Base-by-base conservation (phyloP, 1,140 invertebrate genomes). In the Tetramorium simillimum region DNA sequence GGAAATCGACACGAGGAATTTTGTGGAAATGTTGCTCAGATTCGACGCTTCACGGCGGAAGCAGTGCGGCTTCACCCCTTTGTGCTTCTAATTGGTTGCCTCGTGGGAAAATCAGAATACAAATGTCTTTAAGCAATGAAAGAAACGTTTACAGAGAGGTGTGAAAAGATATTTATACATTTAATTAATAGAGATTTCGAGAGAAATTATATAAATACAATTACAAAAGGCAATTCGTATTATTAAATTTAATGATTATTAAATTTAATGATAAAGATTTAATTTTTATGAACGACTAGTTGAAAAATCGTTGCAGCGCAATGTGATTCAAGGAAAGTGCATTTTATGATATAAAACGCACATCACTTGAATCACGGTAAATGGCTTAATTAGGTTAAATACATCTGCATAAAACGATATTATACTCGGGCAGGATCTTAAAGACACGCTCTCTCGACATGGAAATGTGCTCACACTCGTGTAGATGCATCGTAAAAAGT, bases 401-500 rank as follows among this genome's bases (percentile, higher is more conserved):
- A 67, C 70, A 81, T 62, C 75, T 75, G 58, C 73, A 65, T 86
- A 86, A 89, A 81, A 88, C 37, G 58, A 89, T 89, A 88, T 67
- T 75, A n/a, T 81, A 65, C 33, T 67, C 58, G 16, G 9, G 18
- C 40, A 28, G 16, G n/a, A 37, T 40, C 46, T 65, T 49, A n/a
- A 28, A 28, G 40, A 33, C 88, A 21, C 18, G 73, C 21, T 80
- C 73, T 89, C 75, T 89, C 87, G 10, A 69, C 73, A 82, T 75
- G 69, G 12, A 86, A 63, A 58, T 60, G 60, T 60, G 53, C 67
- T 67, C 9, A 51, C 78, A 21, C 81, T 65, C 53, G 46, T 24
- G 62, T 63, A 86, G 86, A 65, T 75, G 65, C 49, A 51, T 89
- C 87, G 85, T 87, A 89, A 84, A 91, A 89, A 33, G 67, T 85